Conservation (phyloP, 2,888 invertebrate genomes). For the Caenorhabditis wallacei region DNA sequence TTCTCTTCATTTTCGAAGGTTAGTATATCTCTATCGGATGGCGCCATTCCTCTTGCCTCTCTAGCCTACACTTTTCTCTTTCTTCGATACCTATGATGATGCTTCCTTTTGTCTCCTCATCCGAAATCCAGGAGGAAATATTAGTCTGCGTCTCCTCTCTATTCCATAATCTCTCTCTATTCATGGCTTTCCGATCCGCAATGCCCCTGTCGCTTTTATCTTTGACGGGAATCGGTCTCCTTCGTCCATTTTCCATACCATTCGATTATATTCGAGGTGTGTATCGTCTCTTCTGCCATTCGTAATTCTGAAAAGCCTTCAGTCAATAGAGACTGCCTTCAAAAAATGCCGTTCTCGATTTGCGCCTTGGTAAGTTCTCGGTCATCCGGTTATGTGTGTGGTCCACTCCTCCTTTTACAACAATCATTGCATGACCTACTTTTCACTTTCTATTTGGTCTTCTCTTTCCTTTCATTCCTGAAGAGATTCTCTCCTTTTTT, state of each 20-base stretch:
- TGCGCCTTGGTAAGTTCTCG: slow-evolving; percentile 60
- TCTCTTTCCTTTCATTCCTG: background rate
- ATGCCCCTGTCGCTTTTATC: slow-evolving; percentile 57
- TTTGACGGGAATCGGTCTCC: slow-evolving; percentile 52
- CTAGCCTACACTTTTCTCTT: slow-evolving; percentile 44
- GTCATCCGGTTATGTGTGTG: background rate
- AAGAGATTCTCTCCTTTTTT: background rate
- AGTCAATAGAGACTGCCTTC: background rate
- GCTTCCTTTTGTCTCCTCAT: slow-evolving; percentile 1
- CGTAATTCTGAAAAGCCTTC: slow-evolving; percentile 7
- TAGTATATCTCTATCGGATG: background rate
- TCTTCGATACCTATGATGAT: background rate
- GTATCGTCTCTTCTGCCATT: slow-evolving; percentile 13
- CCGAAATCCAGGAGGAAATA: slow-evolving; percentile 11
- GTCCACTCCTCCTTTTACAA: slow-evolving; percentile 17
- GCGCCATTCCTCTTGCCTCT: slow-evolving; percentile 19
- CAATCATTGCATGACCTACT: slow-evolving; percentile 46
- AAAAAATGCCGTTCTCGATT: slow-evolving; percentile 59
- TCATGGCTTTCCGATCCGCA: slow-evolving; percentile 31
- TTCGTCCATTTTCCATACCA: slow-evolving; percentile 32
- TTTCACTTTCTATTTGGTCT: slow-evolving; percentile 37
- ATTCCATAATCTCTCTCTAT: background rate
- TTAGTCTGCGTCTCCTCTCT: slow-evolving; percentile 43
- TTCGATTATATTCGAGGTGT: slow-evolving; percentile 23
- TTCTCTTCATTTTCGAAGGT: slow-evolving; percentile 29